Conservation (phyloP, 1,140 invertebrate species). For the Parasteatoda tepidariorum region DNA sequence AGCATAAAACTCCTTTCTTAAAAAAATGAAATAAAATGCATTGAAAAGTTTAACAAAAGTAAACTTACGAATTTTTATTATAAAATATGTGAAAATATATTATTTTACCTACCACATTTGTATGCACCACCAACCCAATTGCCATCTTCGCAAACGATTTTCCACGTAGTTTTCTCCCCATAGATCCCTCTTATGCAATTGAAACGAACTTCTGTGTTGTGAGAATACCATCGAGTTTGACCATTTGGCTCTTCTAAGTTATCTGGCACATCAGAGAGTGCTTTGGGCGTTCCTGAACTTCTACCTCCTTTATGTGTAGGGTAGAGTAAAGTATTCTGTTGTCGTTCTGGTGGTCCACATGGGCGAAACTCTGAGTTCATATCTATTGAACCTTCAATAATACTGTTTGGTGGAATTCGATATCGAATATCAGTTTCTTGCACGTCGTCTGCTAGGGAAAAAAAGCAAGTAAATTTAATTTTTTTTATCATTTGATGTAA, state of each 20-base stretch:
- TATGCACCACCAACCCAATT: constrained; percentile 82
- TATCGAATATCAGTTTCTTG: constrained; percentile 61
- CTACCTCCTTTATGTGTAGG: constrained; percentile 41
- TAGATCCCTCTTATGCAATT: constrained; percentile 80
- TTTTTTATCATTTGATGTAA: no score
- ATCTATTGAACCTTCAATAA: constrained; percentile 67
- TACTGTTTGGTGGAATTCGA: constrained; percentile 70
- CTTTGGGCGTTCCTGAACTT: not conserved
- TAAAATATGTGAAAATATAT: no score
- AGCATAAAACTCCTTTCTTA: no score
- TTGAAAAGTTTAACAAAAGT: no score
- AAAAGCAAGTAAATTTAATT: no score
- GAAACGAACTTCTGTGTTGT: constrained; percentile 83
- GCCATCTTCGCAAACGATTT: constrained; percentile 84
- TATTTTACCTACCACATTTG: constrained; percentile 76
- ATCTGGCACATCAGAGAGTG: not conserved
- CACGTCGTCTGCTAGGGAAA: constrained; percentile 37
- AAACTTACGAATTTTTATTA: no score
- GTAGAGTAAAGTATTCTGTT: constrained; percentile 77
- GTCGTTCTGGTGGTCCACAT: constrained; percentile 77
- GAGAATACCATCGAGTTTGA: constrained; percentile 68
- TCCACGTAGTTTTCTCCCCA: constrained; percentile 83
- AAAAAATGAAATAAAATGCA: no score
- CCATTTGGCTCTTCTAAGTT: not conserved
- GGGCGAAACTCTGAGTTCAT: constrained; percentile 65